phyloP scores from a whole-genome alignment of 2,113 vertebrate species.

The Athene noctua region DNA sequence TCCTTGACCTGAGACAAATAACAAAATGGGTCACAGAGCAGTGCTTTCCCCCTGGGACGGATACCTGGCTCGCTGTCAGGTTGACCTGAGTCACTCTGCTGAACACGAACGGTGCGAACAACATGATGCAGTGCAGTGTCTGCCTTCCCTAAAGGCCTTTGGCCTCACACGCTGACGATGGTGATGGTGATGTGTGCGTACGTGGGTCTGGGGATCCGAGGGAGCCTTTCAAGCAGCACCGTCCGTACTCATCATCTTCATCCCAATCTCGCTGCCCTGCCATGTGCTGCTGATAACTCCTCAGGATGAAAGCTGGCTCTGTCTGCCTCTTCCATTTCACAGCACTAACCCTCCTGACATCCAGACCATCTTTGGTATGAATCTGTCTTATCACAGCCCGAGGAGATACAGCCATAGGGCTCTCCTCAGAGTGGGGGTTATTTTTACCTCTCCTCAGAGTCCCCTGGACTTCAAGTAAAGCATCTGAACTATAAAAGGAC shows the following conservation, averaged over 20 bases:
- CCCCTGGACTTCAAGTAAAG: not conserved
- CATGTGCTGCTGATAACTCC: not conserved
- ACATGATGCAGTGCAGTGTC: fast-evolving
- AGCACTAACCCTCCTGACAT: not conserved
- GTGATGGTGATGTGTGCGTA: not conserved
- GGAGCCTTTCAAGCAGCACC: not conserved
- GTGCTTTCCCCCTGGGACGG: not conserved
- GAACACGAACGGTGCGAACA: fast-evolving
- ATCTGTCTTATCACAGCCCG: constrained; percentile 11
- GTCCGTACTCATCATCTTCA: not conserved
- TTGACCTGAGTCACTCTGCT: fast-evolving
- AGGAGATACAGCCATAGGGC: not conserved
- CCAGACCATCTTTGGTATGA: constrained; percentile 62
- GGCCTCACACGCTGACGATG: fast-evolving
- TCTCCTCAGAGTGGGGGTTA: not conserved
- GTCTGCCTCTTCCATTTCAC: not conserved
- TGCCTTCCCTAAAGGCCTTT: not conserved
- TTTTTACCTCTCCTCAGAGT: not conserved
- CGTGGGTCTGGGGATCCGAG: not conserved
- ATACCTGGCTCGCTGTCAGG: not conserved
- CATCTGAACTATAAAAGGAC: not conserved
- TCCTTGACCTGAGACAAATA: not conserved
- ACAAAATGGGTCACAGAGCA: not conserved
- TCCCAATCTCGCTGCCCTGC: not conserved
- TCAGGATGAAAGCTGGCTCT: not conserved